phyloP scores from a whole-genome alignment of 2,888 invertebrate species.

The Cactoblastis cactorum region DNA sequence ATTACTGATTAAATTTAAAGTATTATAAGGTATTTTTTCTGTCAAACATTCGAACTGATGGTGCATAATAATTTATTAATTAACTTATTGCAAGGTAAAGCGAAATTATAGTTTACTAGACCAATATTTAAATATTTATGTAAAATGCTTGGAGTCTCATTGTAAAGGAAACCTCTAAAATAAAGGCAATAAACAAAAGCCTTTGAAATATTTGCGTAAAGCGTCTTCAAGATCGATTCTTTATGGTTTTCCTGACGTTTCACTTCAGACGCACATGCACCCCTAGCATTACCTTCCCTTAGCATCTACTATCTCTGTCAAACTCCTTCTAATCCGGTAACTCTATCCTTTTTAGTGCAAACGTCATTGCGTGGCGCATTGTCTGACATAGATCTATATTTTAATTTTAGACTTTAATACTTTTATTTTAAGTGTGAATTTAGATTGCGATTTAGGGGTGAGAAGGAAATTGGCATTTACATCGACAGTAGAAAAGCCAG shows the following conservation, averaged over 20 bases:
- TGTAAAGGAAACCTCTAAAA: conserved; percentile 1
- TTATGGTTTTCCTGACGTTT: conserved; percentile 53
- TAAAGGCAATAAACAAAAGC: conserved; percentile 10
- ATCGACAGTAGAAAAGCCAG: conserved; percentile 72
- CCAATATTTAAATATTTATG: not conserved
- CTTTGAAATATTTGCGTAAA: conserved; percentile 27
- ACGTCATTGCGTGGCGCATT: conserved; percentile 78
- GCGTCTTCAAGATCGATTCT: conserved; percentile 73
- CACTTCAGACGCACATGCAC: conserved; percentile 62
- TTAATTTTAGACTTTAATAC: conserved; percentile 36
- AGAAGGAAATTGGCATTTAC: conserved; percentile 77
- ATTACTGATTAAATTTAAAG: too few species aligned
- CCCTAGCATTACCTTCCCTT: conserved; percentile 58
- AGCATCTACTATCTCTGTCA: conserved; percentile 41
- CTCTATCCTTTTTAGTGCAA: conserved; percentile 52
- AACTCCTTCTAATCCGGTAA: conserved; percentile 30
- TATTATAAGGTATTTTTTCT: too few species aligned
- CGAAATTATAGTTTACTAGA: too few species aligned
- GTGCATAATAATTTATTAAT: too few species aligned
- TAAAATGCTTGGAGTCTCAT: not conserved
- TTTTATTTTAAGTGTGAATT: conserved; percentile 33
- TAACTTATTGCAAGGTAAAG: too few species aligned
- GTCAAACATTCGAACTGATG: too few species aligned
- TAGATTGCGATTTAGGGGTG: conserved; percentile 27
- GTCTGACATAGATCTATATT: conserved; percentile 43